A percentile compares a stretch with the other conserved stretches of the same genome.
These are phyloP conservation scores for Chydorus sphaericus DNA, from an alignment of 2,888 invertebrate species.

Conservation along the genomic window DNA sequence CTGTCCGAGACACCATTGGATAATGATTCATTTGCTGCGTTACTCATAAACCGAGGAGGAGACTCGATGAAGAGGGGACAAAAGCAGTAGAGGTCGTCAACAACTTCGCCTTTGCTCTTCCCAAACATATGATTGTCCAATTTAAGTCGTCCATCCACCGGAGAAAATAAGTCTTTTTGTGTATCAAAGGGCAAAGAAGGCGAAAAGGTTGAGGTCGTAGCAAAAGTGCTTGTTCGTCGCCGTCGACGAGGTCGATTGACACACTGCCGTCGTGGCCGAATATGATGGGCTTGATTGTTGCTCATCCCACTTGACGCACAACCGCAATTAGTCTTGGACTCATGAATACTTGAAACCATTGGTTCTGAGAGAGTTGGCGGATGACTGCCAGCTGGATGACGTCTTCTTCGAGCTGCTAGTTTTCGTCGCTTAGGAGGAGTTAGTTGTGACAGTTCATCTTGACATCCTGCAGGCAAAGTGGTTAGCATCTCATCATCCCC, in stretches of 20 bases:
- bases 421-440: conserved; percentile 11
- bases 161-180: too few relatives aligned
- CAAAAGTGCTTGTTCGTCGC: not conserved
- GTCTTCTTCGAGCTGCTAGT: conserved; percentile 9
- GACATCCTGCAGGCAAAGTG: not conserved
- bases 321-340: too few relatives aligned
- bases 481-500: not conserved
- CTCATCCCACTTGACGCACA: not conserved
- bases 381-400: conserved; percentile 7
- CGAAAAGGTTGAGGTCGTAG: not conserved
- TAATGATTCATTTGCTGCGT: too few relatives aligned
- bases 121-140: too few relatives aligned
- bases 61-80: not conserved
- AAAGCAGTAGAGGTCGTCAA: too few relatives aligned
- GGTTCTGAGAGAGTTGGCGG: too few relatives aligned
- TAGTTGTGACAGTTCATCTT: not conserved
- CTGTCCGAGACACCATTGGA: too few relatives aligned
- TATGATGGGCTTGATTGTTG: not conserved
- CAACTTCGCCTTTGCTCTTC: too few relatives aligned
- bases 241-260: not conserved
- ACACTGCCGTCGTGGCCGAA: not conserved
- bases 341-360: too few relatives aligned
- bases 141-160: too few relatives aligned
- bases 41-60: too few relatives aligned
- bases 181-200: too few relatives aligned